Base-by-base conservation (phyloP, 2,888 invertebrate species). In the Eulithis testata region DNA sequence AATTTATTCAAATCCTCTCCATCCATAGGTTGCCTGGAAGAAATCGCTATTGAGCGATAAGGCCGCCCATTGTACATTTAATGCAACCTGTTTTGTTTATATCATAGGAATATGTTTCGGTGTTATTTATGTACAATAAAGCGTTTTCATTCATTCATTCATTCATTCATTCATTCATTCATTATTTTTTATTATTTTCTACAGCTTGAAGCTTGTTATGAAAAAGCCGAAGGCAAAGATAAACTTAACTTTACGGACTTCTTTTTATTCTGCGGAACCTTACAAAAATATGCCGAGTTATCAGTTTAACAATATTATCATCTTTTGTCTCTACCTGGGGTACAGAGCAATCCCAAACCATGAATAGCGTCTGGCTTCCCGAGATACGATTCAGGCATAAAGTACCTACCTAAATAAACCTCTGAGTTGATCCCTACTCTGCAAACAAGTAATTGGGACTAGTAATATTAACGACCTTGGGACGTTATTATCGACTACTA, bases 361-460 rank as follows among this genome's bases (percentile, higher is more conserved):
- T 47, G 49, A 49, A 49, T 21, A n/a, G 49, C n/a, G 11, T 49
- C 49, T 49, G 49, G 11, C n/a, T 9, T 49, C 49, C 49, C 21
- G 9, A 49, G 49, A 49, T 49, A 49, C 49, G 5, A 49, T 49
- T 49, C 49, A 49, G 11, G 49, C 11, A 3, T 3, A 49, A 21
- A 5, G 49, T 21, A 21, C 21, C 9, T 21, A 21, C 21, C 9
- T 49, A 49, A 49, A 12, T 47, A 47, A 47, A 47, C 14, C 47
- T 47, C 12, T 14, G 6, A 3, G 47, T 7, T 14, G 21, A 49
- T 49, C 21, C 49, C 21, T 11, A 40, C 9, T 40, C 11, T 47
- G 49, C 21, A 21, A 49, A 49, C 21, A 21, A 40, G 49, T 49
- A 49, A 49, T 49, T 49, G 40, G 9, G 40, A 40, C 5, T 11